These are phyloP conservation scores for Nesoenas mayeri DNA, from an alignment of 2,113 vertebrate genomes.

Conservation along the genomic window DNA sequence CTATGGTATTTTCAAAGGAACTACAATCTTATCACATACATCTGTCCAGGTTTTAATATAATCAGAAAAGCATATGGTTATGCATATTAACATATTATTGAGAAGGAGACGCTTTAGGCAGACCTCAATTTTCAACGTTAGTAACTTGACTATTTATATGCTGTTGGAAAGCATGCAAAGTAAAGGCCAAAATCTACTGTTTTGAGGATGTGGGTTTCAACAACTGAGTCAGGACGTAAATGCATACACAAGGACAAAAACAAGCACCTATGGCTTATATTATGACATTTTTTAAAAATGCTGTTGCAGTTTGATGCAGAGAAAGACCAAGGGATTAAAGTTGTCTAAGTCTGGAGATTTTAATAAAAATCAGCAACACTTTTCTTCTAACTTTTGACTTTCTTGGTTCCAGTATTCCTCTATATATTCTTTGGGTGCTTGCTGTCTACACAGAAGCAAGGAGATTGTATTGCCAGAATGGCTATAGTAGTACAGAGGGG, in stretches of 20 bases:
- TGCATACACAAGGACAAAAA: not conserved
- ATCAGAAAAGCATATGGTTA: conserved; percentile 46
- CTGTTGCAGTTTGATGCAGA: not conserved
- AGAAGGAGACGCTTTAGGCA: not conserved
- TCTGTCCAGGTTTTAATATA: conserved; percentile 18
- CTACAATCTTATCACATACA: not conserved
- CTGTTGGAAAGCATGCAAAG: not conserved
- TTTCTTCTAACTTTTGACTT: not conserved
- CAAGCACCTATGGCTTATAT: not conserved
- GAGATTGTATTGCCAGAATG: not conserved
- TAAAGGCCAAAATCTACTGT: not conserved
- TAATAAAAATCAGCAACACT: not conserved
- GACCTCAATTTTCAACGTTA: conserved; percentile 17
- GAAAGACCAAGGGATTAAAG: not conserved
- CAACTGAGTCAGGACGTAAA: not conserved
- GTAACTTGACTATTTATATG: not conserved
- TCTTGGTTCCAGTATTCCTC: not conserved
- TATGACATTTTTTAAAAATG: not conserved
- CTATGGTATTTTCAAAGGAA: not conserved
- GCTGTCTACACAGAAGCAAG: not conserved
- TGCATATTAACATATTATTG: not conserved
- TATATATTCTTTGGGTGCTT: not conserved
- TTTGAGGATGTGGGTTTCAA: not conserved
- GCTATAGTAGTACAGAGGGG: not conserved
- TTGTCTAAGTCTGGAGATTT: not conserved